A percentile compares a stretch with the other conserved stretches of the same genome.
These are phyloP conservation scores for Aleiodes sp. DNA, from an alignment of 1,140 invertebrate species.

Conservation along the genomic window DNA sequence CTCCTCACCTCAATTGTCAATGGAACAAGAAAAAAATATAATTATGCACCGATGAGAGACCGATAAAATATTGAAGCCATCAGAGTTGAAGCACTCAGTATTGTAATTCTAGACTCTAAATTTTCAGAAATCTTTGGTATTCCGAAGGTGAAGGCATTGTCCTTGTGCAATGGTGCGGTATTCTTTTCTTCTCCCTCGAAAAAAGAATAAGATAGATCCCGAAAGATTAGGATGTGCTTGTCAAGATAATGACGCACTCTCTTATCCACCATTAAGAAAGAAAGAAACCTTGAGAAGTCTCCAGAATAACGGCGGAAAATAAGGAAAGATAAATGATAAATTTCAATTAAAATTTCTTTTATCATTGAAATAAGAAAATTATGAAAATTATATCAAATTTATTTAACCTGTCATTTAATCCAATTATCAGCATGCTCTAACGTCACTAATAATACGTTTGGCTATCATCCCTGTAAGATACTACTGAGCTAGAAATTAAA, in stretches of 20 bases:
- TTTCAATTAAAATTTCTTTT: too few species aligned
- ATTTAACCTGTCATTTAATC: conserved; percentile 27
- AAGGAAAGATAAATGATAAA: too few species aligned
- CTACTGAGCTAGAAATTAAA: conserved; percentile 32
- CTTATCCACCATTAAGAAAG: conserved; percentile 3
- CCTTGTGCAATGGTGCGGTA: conserved; percentile 15
- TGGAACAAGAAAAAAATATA: too few species aligned
- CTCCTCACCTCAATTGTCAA: not conserved
- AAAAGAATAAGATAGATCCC: not conserved
- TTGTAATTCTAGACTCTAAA: conserved; percentile 3
- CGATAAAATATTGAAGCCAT: not conserved
- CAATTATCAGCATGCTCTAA: conserved; percentile 31
- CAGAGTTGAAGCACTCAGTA: not conserved
- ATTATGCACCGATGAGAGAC: not conserved
- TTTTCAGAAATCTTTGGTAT: not conserved
- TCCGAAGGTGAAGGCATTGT: conserved; percentile 18
- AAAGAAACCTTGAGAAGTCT: too few species aligned
- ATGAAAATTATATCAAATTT: not conserved
- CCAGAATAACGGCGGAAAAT: too few species aligned
- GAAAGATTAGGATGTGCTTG: not conserved
- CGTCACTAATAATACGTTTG: conserved; percentile 30
- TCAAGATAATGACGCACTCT: conserved; percentile 9
- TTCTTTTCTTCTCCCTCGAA: not conserved
- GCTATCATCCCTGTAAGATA: not conserved
- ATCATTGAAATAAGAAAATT: not conserved